Percentiles rank a stretch among this genome's conserved stretches.
Conservation (phyloP, 2,113 vertebrate species). For the Hydrochoerus hydrochaeris region DNA sequence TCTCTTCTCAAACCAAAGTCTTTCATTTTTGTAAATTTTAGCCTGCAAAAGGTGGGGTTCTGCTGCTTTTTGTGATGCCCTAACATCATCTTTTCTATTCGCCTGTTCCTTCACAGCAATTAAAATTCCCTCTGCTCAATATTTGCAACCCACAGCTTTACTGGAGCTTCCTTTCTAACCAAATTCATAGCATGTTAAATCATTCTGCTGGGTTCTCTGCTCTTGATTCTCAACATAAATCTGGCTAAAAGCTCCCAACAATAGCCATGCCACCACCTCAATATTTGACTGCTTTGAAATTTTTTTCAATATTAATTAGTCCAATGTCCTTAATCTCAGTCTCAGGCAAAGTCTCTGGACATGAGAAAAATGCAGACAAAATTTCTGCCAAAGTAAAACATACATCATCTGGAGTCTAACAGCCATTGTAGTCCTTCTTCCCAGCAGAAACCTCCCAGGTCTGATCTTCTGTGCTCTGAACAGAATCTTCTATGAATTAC, state of each 20-base stretch:
- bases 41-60: background rate
- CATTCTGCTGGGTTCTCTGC: background rate
- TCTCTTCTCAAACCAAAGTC: background rate
- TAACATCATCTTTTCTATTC: background rate
- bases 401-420: background rate
- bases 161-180: background rate
- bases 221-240: background rate
- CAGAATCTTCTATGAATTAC: background rate
- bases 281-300: background rate
- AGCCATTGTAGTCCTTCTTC: background rate
- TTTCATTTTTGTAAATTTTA: background rate
- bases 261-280: background rate
- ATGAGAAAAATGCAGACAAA: background rate
- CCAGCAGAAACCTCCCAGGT: background rate
- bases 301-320: background rate
- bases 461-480: background rate
- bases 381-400: background rate
- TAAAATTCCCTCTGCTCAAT: background rate
- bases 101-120: background rate
- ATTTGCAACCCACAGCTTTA: background rate
- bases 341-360: background rate
- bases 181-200: background rate
- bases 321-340: background rate
- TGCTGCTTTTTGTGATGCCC: background rate
- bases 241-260: background rate